Conservation (phyloP, 2,113 vertebrate genomes). For the Salvelinus fontinalis region DNA sequence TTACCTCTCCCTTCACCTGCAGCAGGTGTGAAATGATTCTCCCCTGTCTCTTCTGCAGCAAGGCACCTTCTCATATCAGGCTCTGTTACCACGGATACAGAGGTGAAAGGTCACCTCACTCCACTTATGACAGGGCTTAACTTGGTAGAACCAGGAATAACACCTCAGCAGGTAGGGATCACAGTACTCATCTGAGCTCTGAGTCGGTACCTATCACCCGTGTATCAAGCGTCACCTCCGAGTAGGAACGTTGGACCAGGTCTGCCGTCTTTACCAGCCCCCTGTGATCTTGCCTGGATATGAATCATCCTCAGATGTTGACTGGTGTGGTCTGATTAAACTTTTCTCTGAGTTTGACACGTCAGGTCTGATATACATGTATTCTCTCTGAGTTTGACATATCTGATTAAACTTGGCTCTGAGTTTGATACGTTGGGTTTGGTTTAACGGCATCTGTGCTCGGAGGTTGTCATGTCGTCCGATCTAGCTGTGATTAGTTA, state of each 20-base stretch:
- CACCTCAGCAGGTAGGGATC: neutral
- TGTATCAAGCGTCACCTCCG: neutral
- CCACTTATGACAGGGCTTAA: too few species aligned
- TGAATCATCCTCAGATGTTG: neutral
- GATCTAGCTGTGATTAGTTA: constrained; percentile 8
- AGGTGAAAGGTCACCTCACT: neutral
- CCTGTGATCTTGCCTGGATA: neutral
- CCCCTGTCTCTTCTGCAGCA: too few species aligned
- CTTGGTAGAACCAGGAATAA: neutral
- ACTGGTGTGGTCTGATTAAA: neutral
- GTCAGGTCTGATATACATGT: neutral
- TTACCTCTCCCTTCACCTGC: neutral
- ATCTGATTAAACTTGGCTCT: too few species aligned
- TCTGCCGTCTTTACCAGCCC: too few species aligned
- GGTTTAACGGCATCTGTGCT: too few species aligned
- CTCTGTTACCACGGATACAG: neutral
- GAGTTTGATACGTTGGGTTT: too few species aligned
- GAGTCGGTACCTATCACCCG: too few species aligned
- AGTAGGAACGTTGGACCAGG: neutral
- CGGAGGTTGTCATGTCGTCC: neutral
- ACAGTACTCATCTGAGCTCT: neutral
- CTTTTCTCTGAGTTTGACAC: constrained; percentile 5
- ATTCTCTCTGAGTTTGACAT: too few species aligned
- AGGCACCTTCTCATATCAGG: neutral
- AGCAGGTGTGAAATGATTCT: neutral